phyloP scores from a whole-genome alignment of 2,113 vertebrate genomes.

The Osmerus eperlanus region DNA sequence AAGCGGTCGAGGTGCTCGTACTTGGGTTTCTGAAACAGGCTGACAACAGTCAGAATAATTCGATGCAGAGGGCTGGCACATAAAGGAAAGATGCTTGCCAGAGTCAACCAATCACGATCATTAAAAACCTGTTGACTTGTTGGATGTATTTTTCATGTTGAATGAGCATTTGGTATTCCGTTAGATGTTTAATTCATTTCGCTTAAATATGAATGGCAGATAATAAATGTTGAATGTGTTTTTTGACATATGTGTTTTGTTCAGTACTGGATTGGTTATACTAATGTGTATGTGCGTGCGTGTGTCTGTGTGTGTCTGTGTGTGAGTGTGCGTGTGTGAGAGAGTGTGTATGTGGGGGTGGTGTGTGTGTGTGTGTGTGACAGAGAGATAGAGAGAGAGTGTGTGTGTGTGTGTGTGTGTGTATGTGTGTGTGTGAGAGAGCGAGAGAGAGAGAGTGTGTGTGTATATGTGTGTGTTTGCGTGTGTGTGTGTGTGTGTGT shows the following conservation, averaged over 20 bases:
- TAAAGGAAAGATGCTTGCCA: constrained; percentile 29
- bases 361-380: not conserved
- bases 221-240: constrained; percentile 47
- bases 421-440: too few relatives aligned
- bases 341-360: not conserved
- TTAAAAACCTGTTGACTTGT: constrained; percentile 59
- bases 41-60: not conserved
- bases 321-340: not conserved
- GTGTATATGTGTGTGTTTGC: too few relatives aligned
- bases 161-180: constrained; percentile 54
- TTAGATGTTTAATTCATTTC: constrained; percentile 65
- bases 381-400: not conserved
- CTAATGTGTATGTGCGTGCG: constrained; percentile 20
- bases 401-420: not conserved
- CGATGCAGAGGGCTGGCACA: not conserved
- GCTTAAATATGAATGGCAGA: constrained; percentile 63
- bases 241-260: constrained; percentile 43
- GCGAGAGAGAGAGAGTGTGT: too few relatives aligned
- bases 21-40: not conserved
- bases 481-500: not conserved
- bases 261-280: constrained; percentile 34
- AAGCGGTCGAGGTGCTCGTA: constrained; percentile 2
- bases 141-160: constrained; percentile 57
- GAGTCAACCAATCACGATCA: constrained; percentile 54
- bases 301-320: constrained; percentile 5